Conservation (phyloP, 2,113 vertebrate genomes). For the Sprattus sprattus region DNA sequence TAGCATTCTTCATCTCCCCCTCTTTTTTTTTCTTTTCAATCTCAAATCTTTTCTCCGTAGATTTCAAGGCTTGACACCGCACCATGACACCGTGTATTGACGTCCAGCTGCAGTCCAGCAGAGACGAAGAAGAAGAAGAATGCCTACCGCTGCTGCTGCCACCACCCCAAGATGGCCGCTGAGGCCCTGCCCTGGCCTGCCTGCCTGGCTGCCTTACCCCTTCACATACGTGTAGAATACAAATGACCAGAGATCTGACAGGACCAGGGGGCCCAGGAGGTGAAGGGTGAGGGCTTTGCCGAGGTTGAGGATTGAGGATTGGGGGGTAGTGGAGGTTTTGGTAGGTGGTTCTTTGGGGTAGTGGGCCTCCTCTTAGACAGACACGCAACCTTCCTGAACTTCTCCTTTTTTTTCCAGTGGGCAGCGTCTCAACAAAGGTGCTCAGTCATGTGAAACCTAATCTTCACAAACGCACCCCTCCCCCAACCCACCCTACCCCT, state of each 20-base stretch:
- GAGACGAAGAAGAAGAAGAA: not conserved
- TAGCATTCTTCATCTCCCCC: constrained; percentile 15
- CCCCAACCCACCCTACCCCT: not conserved
- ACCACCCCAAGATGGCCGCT: not conserved
- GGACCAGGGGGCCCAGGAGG: not conserved
- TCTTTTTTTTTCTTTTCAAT: not conserved
- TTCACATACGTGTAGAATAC: not conserved
- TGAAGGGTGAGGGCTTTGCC: constrained; percentile 1
- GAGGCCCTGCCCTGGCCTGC: not conserved
- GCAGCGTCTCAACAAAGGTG: constrained; percentile 84
- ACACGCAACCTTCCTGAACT: constrained; percentile 74
- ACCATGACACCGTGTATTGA: not conserved
- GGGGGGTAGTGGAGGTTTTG: constrained; percentile 12
- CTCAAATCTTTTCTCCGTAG: not conserved
- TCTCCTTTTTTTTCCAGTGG: constrained; percentile 64
- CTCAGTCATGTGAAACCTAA: constrained; percentile 82
- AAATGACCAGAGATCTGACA: not conserved
- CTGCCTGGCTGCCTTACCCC: not conserved
- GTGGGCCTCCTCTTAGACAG: constrained; percentile 61
- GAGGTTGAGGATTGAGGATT: not conserved
- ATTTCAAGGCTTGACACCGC: not conserved
- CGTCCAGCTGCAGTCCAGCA: not conserved
- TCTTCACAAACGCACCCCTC: constrained; percentile 65
- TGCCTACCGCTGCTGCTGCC: not conserved
- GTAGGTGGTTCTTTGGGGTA: not conserved